Conservation (phyloP, 2,888 invertebrate genomes). For the Frankliniella intonsa region DNA sequence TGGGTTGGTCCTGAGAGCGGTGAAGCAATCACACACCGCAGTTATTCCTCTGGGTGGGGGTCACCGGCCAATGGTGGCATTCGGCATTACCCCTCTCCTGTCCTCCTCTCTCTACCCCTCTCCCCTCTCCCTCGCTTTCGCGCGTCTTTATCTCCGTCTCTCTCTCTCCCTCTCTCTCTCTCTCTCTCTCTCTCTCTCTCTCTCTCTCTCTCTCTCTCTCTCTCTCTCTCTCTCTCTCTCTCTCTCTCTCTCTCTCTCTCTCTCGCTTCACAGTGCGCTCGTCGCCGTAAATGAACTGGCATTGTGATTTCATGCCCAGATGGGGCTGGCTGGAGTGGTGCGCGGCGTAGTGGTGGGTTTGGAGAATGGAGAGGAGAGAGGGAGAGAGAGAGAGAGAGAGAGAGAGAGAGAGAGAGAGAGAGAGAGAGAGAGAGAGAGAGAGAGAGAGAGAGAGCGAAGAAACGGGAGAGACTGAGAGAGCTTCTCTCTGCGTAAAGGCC, state of each 20-base stretch:
- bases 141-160: neutral
- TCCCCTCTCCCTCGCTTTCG: neutral
- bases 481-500: too few relatives aligned
- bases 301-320: neutral
- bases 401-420: neutral
- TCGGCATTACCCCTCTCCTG: neutral
- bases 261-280: neutral
- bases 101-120: neutral
- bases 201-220: neutral
- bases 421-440: neutral
- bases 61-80: neutral
- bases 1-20: neutral
- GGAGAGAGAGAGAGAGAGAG: neutral
- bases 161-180: neutral
- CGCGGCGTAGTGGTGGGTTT: neutral
- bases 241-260: neutral
- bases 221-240: neutral
- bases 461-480: neutral
- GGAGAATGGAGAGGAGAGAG: neutral
- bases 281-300: neutral
- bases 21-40: conserved; percentile 5
- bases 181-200: neutral
- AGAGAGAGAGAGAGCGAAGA: neutral
- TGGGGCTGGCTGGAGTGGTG: neutral
- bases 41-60: neutral